Conservation (phyloP, 2,888 invertebrate genomes). For the Drosophila nigricruria region DNA sequence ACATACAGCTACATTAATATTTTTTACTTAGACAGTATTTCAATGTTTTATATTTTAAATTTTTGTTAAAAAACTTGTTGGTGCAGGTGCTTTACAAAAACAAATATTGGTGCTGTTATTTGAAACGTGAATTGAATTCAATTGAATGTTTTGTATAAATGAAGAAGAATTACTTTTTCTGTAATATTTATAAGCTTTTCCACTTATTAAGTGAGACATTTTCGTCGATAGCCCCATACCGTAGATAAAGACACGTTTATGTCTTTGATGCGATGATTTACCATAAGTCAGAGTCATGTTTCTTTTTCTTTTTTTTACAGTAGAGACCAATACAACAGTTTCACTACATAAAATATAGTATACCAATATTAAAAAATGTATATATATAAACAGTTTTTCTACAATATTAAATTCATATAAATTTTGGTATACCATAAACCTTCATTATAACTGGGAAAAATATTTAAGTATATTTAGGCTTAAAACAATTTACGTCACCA, state of each 20-base stretch:
- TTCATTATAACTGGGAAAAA: neutral
- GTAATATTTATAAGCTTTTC: slow-evolving; percentile 35
- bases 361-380: slow-evolving; percentile 8
- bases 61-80: slow-evolving; percentile 23
- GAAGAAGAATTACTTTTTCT: slow-evolving; percentile 50
- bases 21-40: neutral
- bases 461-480: neutral
- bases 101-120: slow-evolving; percentile 44
- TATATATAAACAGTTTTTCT: neutral
- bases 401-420: neutral
- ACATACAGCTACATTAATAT: neutral
- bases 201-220: slow-evolving; percentile 25
- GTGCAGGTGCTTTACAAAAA: slow-evolving; percentile 54
- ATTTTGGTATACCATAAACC: too few relatives aligned
- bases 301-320: slow-evolving; percentile 4
- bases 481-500: neutral
- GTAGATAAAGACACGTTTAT: slow-evolving; percentile 5
- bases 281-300: slow-evolving; percentile 32
- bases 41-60: neutral
- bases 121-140: slow-evolving; percentile 24
- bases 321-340: slow-evolving; percentile 15
- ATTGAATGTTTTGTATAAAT: slow-evolving; percentile 4
- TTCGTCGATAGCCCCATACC: slow-evolving; percentile 23
- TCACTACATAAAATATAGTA: slow-evolving; percentile 8
- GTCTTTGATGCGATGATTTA: slow-evolving; percentile 25